Percentiles rank a stretch among this genome's conserved stretches.
phyloP scores from a whole-genome alignment of 2,888 invertebrate species.

The Ellobium chinense region DNA sequence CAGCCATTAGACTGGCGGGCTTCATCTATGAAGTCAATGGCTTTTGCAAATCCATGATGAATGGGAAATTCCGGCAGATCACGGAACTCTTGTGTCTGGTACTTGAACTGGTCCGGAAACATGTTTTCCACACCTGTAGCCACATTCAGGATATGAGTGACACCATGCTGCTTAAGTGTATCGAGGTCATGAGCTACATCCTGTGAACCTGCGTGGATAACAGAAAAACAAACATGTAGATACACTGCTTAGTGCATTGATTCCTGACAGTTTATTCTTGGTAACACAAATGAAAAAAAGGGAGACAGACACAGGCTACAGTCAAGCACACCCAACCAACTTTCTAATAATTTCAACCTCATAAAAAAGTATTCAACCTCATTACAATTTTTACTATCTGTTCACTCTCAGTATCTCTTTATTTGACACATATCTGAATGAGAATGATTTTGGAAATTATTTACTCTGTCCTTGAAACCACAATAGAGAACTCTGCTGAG shows the following conservation, averaged over 20 bases:
- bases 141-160: constrained; percentile 88
- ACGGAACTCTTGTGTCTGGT: constrained; percentile 84
- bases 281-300: too few species aligned
- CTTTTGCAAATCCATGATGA: constrained; percentile 72
- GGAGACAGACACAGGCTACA: too few species aligned
- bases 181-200: constrained; percentile 86
- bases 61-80: constrained; percentile 77
- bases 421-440: too few species aligned
- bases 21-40: constrained; percentile 85
- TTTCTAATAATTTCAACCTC: too few species aligned
- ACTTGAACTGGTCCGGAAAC: constrained; percentile 78
- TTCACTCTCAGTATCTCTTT: too few species aligned
- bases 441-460: too few species aligned
- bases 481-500: too few species aligned
- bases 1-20: constrained; percentile 78
- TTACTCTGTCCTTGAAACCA: too few species aligned
- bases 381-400: too few species aligned
- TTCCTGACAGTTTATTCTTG: too few species aligned
- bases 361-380: too few species aligned
- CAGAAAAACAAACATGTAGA: neutral
- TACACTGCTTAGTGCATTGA: neutral
- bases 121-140: constrained; percentile 79
- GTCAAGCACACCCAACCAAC: too few species aligned
- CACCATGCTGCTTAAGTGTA: constrained; percentile 83
- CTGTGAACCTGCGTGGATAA: constrained; percentile 86